Percentiles rank a stretch among this genome's conserved stretches.
Conservation (phyloP, 2,888 invertebrate species). For the Blastobasis lacticolella region DNA sequence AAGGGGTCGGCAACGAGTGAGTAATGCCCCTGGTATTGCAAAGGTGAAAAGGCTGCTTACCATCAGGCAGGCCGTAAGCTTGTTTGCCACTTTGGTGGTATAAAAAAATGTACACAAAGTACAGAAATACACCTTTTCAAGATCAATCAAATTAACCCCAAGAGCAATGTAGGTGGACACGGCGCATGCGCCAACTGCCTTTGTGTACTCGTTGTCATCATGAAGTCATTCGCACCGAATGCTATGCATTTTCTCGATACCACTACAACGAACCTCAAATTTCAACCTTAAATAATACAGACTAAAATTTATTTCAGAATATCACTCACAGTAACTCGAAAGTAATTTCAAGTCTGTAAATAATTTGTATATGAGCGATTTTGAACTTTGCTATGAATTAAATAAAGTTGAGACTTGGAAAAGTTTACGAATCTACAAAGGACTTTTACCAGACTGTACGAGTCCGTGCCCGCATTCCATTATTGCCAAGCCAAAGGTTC, state of each 20-base stretch:
- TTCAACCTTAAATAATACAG: slow-evolving; percentile 2
- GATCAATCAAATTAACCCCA: slow-evolving; percentile 1
- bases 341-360: too few relatives aligned
- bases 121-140: background rate
- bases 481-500: slow-evolving; percentile 21
- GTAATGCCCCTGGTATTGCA: too few relatives aligned
- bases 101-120: background rate
- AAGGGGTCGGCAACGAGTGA: too few relatives aligned
- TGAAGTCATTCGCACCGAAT: slow-evolving; percentile 64
- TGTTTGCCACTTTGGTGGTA: too few relatives aligned
- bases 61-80: too few relatives aligned
- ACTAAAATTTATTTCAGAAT: too few relatives aligned
- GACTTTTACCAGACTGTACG: slow-evolving; percentile 49
- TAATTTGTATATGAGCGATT: slow-evolving; percentile 22
- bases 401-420: slow-evolving; percentile 45
- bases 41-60: too few relatives aligned
- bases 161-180: slow-evolving; percentile 28
- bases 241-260: slow-evolving; percentile 58
- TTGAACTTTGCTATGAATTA: slow-evolving; percentile 38
- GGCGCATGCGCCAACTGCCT: slow-evolving; percentile 50
- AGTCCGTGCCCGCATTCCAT: slow-evolving; percentile 27
- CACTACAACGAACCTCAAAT: slow-evolving; percentile 18
- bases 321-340: too few relatives aligned
- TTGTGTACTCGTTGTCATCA: slow-evolving; percentile 70
- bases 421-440: slow-evolving; percentile 33